Percentiles rank a stretch among this genome's conserved stretches.
These are phyloP conservation scores for Drosophila borealis DNA, from an alignment of 2,888 invertebrate species.

Conservation along the genomic window DNA sequence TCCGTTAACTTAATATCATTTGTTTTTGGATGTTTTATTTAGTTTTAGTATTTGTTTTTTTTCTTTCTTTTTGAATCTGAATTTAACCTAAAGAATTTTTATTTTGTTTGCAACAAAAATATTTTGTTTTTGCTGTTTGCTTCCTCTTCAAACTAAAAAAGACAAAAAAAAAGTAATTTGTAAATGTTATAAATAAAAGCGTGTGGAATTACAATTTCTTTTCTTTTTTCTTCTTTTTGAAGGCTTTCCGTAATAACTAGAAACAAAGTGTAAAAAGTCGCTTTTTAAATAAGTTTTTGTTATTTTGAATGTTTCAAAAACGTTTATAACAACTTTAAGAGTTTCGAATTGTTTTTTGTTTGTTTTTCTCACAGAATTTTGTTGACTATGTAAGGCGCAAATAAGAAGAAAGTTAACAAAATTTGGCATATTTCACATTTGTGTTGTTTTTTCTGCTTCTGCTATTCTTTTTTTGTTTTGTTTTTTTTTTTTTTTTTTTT, in stretches of 20 bases:
- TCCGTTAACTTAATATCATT: conserved; percentile 63
- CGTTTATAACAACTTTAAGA: conserved; percentile 47
- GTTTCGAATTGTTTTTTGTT: conserved; percentile 21
- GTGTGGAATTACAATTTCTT: conserved; percentile 77
- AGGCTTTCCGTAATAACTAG: conserved; percentile 51
- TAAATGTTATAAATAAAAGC: conserved; percentile 74
- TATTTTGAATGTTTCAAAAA: conserved; percentile 32
- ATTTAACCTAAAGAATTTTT: conserved; percentile 46
- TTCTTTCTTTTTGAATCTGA: conserved; percentile 22
- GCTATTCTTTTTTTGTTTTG: not conserved
- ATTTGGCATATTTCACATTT: conserved; percentile 44
- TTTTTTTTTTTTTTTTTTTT: conserved; percentile 6
- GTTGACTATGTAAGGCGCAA: conserved; percentile 36
- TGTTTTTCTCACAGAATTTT: conserved; percentile 26
- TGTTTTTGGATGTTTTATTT: conserved; percentile 29
- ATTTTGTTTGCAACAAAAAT: conserved; percentile 64
- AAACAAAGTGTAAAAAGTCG: conserved; percentile 52
- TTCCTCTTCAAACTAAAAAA: conserved; percentile 45
- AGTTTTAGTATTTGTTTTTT: conserved; percentile 17
- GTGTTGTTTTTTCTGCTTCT: conserved; percentile 18
- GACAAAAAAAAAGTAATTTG: conserved; percentile 49
- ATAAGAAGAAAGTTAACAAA: conserved; percentile 45
- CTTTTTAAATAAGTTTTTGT: conserved; percentile 29
- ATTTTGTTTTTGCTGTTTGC: conserved; percentile 22
- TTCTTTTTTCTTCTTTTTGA: conserved; percentile 40